Evolutionary conservation across 2,113 vertebrate genomes (phyloP).

Genomic region (Corynorhinus townsendii): DNA sequence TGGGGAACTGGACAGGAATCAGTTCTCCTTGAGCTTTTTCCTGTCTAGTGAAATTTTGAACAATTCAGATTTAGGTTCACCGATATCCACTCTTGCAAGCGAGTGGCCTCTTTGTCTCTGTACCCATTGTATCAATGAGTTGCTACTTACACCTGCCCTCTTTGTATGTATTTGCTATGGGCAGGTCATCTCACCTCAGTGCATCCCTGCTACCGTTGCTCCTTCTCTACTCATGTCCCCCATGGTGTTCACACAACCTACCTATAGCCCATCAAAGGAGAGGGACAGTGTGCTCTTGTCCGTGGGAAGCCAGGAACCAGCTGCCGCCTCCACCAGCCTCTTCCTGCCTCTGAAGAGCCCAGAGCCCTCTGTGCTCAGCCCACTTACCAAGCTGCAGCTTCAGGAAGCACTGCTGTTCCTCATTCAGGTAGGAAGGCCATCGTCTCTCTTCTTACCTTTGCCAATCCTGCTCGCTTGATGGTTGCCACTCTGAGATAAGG

Average conservation of each 20-base stretch:
- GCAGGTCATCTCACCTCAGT: slow-evolving; percentile 86
- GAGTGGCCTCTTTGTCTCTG: fast-evolving
- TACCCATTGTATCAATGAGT: fast-evolving
- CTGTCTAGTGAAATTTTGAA: not conserved
- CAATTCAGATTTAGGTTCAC: too few relatives aligned
- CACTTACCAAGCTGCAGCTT: slow-evolving; percentile 87
- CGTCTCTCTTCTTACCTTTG: not conserved
- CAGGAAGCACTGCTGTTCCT: slow-evolving; percentile 89
- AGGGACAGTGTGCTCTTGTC: slow-evolving; percentile 48
- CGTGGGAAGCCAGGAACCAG: slow-evolving; percentile 37
- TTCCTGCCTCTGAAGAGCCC: slow-evolving; percentile 71
- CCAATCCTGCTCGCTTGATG: not conserved
- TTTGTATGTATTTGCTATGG: not conserved
- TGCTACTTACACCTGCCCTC: not conserved
- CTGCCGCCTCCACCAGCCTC: slow-evolving; percentile 23
- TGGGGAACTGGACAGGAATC: not conserved
- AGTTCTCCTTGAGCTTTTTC: not conserved
- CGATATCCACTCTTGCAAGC: too few relatives aligned
- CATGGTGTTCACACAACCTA: slow-evolving; percentile 86
- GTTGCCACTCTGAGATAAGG: not conserved
- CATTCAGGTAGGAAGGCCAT: slow-evolving; percentile 83
- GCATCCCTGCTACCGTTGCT: slow-evolving; percentile 81
- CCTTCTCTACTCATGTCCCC: slow-evolving; percentile 89
- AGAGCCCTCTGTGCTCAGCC: slow-evolving; percentile 26
- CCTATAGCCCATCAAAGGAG: slow-evolving; percentile 51